Evolutionary conservation across 2,797 vertebrate genomes (phyloP), one percentile per base, ranked within the genome.

Genomic region (Octomys mimax): DNA sequence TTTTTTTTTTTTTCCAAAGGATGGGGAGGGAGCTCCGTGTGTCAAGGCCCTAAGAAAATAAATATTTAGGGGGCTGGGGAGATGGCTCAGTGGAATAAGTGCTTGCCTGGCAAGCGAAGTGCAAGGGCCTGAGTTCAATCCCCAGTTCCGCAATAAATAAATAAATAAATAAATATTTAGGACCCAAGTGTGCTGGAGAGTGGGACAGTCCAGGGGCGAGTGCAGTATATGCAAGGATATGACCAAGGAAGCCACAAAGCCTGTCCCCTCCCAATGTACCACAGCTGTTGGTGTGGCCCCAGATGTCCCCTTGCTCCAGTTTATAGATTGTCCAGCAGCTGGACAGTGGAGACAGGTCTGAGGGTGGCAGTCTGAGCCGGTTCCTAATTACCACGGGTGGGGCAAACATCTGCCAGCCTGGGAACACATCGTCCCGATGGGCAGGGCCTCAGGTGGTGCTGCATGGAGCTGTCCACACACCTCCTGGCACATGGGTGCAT

Each of bases 241-340:
- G 1, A 71, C 33, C 79, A 26, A 73, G 24, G n/a, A 52, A 90
- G 52, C 9, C 10, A 82, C 46, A 11, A 59, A 79, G 70, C 39
- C n/a, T 61, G 22, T 68, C 24, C 10, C 28, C 21, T 87, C 62
- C 59, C 64, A 7, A 18, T 70, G 54, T n/a, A 89, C 88, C 0
- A 4, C 68, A 84, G 36, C 78, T 64, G 73, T 14, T 5, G 11
- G 2, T 31, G 6, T 68, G 61, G 28, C 42, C 49, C 57, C 84
- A 42, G 57, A 33, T n/a, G 21, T 22, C 54, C 73, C 57, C 33
- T 89, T 21, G 0, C 78, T 92, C 83, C 54, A 18, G 87, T 98
- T 98, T 96, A 98, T 86, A 70, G 92, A 77, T 93, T 92, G 89
- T 62, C 82, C 68, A 5, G 97, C 97, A 98, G 97, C 97, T 97